A percentile compares a stretch with the other conserved stretches of the same genome.
Conservation (phyloP, 2,113 vertebrate species). For the Rhagologus leucostigma region DNA sequence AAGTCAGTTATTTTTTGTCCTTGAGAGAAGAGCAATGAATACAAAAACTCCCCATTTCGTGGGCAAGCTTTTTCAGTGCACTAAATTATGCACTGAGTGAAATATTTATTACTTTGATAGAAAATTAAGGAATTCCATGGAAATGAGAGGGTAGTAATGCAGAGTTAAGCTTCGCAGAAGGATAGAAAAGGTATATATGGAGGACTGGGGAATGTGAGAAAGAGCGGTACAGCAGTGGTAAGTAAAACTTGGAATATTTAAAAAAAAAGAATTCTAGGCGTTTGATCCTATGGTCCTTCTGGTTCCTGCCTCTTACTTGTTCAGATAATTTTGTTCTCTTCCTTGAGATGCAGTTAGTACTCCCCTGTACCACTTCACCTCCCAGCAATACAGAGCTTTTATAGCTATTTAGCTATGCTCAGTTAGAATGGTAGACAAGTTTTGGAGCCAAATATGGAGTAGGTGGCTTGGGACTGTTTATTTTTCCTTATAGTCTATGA, state of each 20-base stretch:
- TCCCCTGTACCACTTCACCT: not conserved
- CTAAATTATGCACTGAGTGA: not conserved
- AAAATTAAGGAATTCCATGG: not conserved
- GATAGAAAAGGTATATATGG: not conserved
- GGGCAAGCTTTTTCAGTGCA: not conserved
- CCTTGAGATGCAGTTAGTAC: not conserved
- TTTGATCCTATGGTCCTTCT: not conserved
- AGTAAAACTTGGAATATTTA: not conserved
- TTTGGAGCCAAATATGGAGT: not conserved
- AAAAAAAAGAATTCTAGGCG: not conserved
- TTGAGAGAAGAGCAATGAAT: not conserved
- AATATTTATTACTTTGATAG: not conserved
- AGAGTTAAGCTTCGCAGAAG: not conserved
- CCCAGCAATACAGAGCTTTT: not conserved
- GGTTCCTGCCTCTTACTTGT: not conserved
- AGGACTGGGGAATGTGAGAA: not conserved
- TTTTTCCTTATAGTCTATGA: not conserved
- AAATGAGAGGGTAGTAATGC: not conserved
- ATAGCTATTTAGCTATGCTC: not conserved
- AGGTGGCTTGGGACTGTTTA: not conserved
- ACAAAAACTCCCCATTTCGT: not conserved
- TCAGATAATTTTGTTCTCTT: not conserved
- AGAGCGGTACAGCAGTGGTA: not conserved
- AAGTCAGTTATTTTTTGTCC: not conserved
- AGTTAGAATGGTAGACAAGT: not conserved